Conservation (phyloP, 2,888 invertebrate genomes). For the Baronia brevicornis region DNA sequence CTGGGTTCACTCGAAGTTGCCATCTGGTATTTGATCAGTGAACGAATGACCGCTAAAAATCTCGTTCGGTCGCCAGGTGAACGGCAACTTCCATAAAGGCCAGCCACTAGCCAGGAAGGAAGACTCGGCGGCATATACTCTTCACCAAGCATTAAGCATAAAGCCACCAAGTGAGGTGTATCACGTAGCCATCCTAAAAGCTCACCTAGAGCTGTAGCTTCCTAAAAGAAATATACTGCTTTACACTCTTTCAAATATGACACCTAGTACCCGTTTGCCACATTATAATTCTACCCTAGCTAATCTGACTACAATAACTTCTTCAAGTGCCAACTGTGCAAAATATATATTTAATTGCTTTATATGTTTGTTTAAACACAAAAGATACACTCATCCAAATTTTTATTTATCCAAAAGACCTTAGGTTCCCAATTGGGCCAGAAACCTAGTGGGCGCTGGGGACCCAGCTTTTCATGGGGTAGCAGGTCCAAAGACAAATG, state of each 20-base stretch:
- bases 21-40: slow-evolving; percentile 61
- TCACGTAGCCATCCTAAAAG: slow-evolving; percentile 66
- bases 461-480: too few species aligned
- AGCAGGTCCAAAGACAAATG: too few species aligned
- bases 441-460: too few species aligned
- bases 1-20: slow-evolving; percentile 55
- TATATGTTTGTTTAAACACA: too few species aligned
- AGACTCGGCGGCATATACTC: slow-evolving; percentile 54
- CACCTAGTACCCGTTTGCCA: slow-evolving; percentile 1
- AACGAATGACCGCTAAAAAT: slow-evolving; percentile 51
- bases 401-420: too few species aligned
- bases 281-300: too few species aligned
- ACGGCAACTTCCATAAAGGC: slow-evolving; percentile 61
- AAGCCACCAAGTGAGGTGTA: slow-evolving; percentile 60
- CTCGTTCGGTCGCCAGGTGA: slow-evolving; percentile 46
- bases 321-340: too few species aligned
- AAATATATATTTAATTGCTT: too few species aligned
- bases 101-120: slow-evolving; percentile 51
- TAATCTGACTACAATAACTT: too few species aligned
- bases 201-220: slow-evolving; percentile 58
- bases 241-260: slow-evolving; percentile 2
- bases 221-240: slow-evolving; percentile 34
- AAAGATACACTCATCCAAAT: too few species aligned
- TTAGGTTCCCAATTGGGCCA: too few species aligned
- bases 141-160: slow-evolving; percentile 62